Evolutionary conservation across 35 echinoderm and acorn worm species (phyloP).

Genomic region (Amphiura filiformis): DNA sequence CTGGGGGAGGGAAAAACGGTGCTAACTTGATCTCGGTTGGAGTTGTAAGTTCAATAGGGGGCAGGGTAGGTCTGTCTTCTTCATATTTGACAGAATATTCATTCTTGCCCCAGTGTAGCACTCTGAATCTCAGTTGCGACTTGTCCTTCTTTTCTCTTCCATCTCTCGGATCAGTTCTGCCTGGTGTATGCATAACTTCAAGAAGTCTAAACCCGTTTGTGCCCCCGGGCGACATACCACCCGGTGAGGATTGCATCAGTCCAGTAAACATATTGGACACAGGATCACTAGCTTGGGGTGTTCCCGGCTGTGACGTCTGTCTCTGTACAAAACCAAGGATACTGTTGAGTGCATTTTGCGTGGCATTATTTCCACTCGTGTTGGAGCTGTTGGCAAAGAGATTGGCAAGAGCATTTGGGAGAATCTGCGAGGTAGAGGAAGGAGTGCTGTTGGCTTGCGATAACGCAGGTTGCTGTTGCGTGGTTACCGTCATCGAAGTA

Average conservation of each 20-base stretch:
- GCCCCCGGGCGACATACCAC: neutral
- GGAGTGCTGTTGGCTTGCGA: neutral
- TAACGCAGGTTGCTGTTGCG: neutral
- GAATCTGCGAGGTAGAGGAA: neutral
- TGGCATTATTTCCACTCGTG: neutral
- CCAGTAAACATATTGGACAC: neutral
- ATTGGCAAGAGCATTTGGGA: constrained; percentile 64
- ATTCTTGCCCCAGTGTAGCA: constrained; percentile 72
- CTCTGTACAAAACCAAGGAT: constrained; percentile 17
- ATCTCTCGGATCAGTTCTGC: constrained; percentile 58
- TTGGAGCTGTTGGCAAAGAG: constrained; percentile 32
- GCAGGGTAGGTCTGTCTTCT: constrained; percentile 59
- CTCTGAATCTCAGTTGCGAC: constrained; percentile 62
- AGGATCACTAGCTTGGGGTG: neutral
- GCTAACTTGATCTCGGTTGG: constrained; percentile 72
- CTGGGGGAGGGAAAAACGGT: constrained; percentile 32
- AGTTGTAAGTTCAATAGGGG: constrained; percentile 72
- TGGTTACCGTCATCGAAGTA: neutral
- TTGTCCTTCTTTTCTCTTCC: constrained; percentile 63
- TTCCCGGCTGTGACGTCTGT: neutral
- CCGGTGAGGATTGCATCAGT: neutral
- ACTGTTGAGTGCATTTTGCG: constrained; percentile 32
- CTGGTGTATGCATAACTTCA: constrained; percentile 51
- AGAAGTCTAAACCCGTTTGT: constrained; percentile 56
- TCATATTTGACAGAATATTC: constrained; percentile 67